Percentiles rank a stretch among this genome's conserved stretches.
phyloP scores from a whole-genome alignment of 2,113 vertebrate species.

The Centropus unirufus region DNA sequence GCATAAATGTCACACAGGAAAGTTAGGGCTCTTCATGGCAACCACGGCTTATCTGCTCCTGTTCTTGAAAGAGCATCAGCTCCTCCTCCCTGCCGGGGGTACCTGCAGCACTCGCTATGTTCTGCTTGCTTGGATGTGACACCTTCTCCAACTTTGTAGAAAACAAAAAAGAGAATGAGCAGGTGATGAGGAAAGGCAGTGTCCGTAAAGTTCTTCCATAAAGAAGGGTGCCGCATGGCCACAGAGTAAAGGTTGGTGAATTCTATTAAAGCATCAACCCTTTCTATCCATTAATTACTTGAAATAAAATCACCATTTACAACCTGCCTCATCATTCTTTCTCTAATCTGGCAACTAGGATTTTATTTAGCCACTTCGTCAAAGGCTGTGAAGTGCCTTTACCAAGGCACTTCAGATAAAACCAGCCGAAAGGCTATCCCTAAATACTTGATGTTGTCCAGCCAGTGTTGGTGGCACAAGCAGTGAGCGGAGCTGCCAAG shows the following conservation, averaged over 20 bases:
- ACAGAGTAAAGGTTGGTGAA: neutral
- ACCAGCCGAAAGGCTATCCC: neutral
- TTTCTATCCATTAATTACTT: neutral
- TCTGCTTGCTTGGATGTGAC: accelerated
- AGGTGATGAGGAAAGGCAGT: neutral
- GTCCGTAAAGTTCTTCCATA: neutral
- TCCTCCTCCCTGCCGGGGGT: accelerated
- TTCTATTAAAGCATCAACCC: neutral
- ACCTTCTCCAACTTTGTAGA: neutral
- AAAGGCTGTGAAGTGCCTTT: neutral
- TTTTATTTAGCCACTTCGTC: neutral
- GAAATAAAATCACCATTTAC: slow-evolving; percentile 7
- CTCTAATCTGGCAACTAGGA: neutral
- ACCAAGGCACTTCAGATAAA: neutral
- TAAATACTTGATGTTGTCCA: neutral
- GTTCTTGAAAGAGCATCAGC: neutral
- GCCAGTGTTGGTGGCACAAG: accelerated
- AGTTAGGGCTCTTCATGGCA: neutral
- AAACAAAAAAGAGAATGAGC: neutral
- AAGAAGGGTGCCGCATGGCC: neutral
- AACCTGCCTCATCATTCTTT: neutral
- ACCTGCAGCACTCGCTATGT: accelerated
- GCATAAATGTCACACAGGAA: neutral
- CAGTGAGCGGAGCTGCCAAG: accelerated
- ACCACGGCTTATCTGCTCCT: neutral